Percentiles rank a stretch among this genome's conserved stretches.
These are phyloP conservation scores for Stylophora pistillata DNA, from an alignment of 64 coral and sea anemone genomes.

Conservation along the genomic window DNA sequence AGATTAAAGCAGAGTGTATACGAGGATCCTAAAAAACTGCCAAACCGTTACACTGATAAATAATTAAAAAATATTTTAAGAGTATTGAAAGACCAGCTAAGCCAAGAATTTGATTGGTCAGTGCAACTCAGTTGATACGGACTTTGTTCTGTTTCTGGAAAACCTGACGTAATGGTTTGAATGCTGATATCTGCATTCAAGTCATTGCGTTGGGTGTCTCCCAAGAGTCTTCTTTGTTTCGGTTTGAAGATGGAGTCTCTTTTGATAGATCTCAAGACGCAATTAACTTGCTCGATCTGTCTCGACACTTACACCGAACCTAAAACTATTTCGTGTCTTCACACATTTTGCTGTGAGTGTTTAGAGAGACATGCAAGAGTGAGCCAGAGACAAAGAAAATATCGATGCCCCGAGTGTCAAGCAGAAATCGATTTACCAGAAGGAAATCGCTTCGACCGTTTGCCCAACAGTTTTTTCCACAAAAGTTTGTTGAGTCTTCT, in stretches of 20 bases:
- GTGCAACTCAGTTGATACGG: too few species aligned
- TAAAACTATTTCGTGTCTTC: constrained; percentile 21
- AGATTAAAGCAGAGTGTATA: too few species aligned
- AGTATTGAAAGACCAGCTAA: too few species aligned
- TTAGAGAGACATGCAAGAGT: not conserved
- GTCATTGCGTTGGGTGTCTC: too few species aligned
- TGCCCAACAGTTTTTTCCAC: constrained; percentile 16
- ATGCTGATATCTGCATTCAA: too few species aligned
- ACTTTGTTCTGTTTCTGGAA: too few species aligned
- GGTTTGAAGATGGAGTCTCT: constrained; percentile 32
- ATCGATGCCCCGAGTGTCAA: constrained; percentile 30
- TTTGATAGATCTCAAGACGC: constrained; percentile 7
- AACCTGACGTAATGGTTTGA: too few species aligned
- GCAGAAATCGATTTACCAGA: constrained; percentile 5
- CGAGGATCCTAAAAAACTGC: too few species aligned
- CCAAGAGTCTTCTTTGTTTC: too few species aligned
- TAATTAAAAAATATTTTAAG: too few species aligned
- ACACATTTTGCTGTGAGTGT: constrained; percentile 31
- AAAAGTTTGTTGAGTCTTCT: constrained; percentile 24
- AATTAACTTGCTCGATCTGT: constrained; percentile 32
- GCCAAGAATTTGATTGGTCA: too few species aligned
- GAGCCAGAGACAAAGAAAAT: not conserved
- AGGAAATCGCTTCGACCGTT: not conserved
- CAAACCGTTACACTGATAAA: too few species aligned
- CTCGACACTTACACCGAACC: constrained; percentile 1